Percentiles rank a stretch among this genome's conserved stretches.
Conservation (phyloP, 2,888 invertebrate genomes). For the Balanococcus diminutus region DNA sequence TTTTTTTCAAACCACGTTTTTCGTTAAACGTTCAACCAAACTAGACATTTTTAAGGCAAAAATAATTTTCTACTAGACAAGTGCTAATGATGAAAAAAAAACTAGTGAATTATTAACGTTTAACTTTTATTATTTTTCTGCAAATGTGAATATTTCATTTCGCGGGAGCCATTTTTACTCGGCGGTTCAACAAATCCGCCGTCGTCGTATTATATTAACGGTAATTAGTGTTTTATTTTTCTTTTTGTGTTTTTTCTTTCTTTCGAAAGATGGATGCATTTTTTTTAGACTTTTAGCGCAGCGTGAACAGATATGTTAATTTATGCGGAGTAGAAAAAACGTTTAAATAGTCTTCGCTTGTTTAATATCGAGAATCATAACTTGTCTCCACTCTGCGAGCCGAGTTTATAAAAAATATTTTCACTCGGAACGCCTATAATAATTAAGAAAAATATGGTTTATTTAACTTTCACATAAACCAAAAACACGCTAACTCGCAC, state of each 20-base stretch:
- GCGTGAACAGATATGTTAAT: background rate
- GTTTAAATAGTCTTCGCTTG: background rate
- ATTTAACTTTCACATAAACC: background rate
- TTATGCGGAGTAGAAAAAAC: background rate
- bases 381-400: background rate
- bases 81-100: slow-evolving; percentile 20
- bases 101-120: slow-evolving; percentile 4
- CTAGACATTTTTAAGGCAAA: slow-evolving; percentile 10
- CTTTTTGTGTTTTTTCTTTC: background rate
- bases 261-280: background rate
- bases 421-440: background rate
- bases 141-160: slow-evolving; percentile 24
- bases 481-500: background rate
- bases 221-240: slow-evolving; percentile 6
- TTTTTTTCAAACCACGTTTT: background rate
- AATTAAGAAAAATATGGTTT: background rate
- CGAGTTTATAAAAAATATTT: background rate
- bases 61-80: slow-evolving; percentile 18
- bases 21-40: background rate
- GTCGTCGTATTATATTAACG: background rate
- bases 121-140: slow-evolving; percentile 31
- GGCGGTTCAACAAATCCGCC: background rate
- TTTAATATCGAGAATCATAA: background rate
- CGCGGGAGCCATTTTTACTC: background rate
- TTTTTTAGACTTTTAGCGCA: background rate